Evolutionary conservation across 1,140 invertebrate genomes (phyloP), one percentile per base, ranked within the genome.

Genomic region (Caenorhabditis brenneri): DNA sequence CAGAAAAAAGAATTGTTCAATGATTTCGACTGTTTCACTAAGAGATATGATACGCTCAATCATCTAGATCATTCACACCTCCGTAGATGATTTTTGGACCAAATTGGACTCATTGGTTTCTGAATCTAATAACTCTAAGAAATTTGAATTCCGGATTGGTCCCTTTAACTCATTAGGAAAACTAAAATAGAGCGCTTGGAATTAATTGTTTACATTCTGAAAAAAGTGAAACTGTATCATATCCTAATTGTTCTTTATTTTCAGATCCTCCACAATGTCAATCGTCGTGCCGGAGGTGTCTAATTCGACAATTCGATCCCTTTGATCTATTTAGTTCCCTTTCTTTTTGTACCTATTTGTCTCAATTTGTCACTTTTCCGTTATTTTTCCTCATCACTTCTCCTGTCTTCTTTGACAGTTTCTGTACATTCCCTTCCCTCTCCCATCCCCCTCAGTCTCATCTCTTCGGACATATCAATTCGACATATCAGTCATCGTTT

Each of bases 251-350:
- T 55, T 15, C 9, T 24, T 10, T 33, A 22, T 24, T 74, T 74
- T 74, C 65, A 74, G 65, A 74, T 74, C 5, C 65, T 74, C 10
- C 65, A 74, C 65, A 74, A 74, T 24, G 65, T 74, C 33, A 74
- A 74, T 36, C 65, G 36, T 15, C 65, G 65, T 42, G 58, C 58
- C 19, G 65, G 65, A 74, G 65, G 65, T 1, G 36, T 74, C 65
- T 74, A 74, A 74, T 27, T 74, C 19, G 65, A 36, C 58, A 12
- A 65, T 36, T 36, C 31, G 58, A 74, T 74, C 65, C 65, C 36
- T 27, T 42, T 74, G 65, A 74, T 74, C 65, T 74, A 24, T n/a
- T n/a, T n/a, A n/a, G n/a, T n/a, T 51, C 9, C 24, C n/a, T n/a
- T 27, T 42, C 39, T 42, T 5, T 55, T 27, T 29, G 22, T 51